Conservation (phyloP, 2,888 invertebrate species). For the Cephus runcator region DNA sequence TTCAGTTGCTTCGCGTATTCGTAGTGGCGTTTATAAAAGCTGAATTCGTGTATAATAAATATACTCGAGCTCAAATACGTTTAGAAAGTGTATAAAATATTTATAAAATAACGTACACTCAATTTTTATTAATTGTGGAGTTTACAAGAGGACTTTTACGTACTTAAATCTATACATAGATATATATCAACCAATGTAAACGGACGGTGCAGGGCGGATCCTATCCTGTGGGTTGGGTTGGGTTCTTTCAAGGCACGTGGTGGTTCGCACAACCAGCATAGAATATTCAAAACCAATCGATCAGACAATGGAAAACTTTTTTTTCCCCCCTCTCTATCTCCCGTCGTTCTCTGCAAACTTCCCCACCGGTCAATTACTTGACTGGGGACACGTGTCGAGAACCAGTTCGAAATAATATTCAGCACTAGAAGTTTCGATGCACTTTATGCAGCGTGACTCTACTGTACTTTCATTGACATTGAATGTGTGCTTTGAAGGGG, state of each 20-base stretch:
- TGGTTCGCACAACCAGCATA: conserved; percentile 30
- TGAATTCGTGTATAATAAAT: neutral
- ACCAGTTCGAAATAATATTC: neutral
- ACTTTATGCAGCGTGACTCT: neutral
- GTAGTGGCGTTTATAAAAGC: neutral
- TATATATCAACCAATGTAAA: neutral
- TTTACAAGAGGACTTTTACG: neutral
- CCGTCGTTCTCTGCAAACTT: neutral
- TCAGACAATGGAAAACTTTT: conserved; percentile 12
- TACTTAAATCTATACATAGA: neutral
- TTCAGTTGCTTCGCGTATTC: neutral
- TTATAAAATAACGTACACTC: neutral
- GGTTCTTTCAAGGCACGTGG: conserved; percentile 20
- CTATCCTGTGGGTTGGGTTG: neutral
- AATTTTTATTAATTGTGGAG: neutral
- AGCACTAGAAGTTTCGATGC: neutral
- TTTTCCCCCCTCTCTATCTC: neutral
- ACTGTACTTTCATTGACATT: neutral
- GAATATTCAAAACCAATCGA: conserved; percentile 36
- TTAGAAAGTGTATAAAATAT: neutral
- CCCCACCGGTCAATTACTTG: neutral
- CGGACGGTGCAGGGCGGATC: neutral
- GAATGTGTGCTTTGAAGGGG: neutral
- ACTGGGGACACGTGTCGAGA: neutral
- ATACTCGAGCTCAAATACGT: neutral